Conservation (phyloP, 2,113 vertebrate species). For the Falcunculus frontatus region DNA sequence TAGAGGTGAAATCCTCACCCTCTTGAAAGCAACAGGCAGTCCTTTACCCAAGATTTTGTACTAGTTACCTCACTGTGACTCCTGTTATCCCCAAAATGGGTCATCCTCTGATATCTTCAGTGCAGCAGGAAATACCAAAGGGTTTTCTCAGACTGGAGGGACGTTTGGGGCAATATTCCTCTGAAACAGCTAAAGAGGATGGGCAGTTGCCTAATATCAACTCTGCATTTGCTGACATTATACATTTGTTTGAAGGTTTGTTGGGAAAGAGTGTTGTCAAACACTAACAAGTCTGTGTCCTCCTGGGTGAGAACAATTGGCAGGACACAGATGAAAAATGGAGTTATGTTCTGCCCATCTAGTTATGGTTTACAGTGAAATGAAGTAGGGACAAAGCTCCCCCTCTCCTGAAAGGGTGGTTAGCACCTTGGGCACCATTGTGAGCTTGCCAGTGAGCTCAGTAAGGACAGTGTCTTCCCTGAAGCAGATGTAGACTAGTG, state of each 20-base stretch:
- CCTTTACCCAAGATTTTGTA: neutral
- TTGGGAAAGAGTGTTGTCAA: neutral
- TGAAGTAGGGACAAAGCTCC: neutral
- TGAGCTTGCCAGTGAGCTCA: neutral
- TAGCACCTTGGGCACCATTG: fast-evolving
- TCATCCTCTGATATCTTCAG: neutral
- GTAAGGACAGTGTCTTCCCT: neutral
- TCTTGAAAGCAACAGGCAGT: neutral
- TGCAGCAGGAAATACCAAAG: neutral
- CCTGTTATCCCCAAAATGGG: neutral
- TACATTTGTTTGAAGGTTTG: neutral
- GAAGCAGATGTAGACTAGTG: neutral
- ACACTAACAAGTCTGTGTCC: neutral
- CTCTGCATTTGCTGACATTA: neutral
- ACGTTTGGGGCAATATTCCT: neutral
- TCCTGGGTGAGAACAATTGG: neutral
- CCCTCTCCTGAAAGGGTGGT: neutral
- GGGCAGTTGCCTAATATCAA: neutral
- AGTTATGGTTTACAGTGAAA: neutral
- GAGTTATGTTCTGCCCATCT: neutral
- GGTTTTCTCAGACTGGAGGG: neutral
- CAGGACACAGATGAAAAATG: neutral
- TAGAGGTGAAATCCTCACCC: neutral
- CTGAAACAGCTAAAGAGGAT: neutral
- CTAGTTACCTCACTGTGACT: neutral